These are phyloP conservation scores for Mayetiola destructor DNA, from an alignment of 2,888 invertebrate genomes.

Conservation along the genomic window DNA sequence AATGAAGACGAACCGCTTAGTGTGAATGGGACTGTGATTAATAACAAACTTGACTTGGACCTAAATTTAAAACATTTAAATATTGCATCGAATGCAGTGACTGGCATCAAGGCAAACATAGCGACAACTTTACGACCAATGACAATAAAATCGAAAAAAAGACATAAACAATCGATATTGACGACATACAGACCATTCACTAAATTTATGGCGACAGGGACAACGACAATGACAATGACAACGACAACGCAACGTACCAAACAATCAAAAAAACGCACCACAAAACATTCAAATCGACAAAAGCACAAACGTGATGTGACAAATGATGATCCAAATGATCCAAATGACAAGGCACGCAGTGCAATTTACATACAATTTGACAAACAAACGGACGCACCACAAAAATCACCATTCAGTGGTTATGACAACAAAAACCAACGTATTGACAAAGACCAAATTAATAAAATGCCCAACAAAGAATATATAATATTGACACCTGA, in stretches of 20 bases:
- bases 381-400: background rate
- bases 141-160: slow-evolving; percentile 28
- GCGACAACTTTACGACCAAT: slow-evolving; percentile 15
- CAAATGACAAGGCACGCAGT: background rate
- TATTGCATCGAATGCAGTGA: slow-evolving; percentile 31
- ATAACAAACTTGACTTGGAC: slow-evolving; percentile 46
- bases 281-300: background rate
- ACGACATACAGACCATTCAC: background rate
- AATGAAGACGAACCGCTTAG: slow-evolving; percentile 19
- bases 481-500: slow-evolving; percentile 27
- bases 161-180: slow-evolving; percentile 12
- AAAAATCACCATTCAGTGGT: background rate
- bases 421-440: background rate
- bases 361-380: slow-evolving; percentile 1
- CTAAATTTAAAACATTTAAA: slow-evolving; percentile 28
- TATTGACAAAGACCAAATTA: slow-evolving; percentile 27
- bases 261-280: background rate
- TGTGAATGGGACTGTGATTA: slow-evolving; percentile 32
- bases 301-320: slow-evolving; percentile 6
- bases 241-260: slow-evolving; percentile 7
- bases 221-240: background rate
- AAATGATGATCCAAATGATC: background rate
- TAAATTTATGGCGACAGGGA: too few species aligned
- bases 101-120: slow-evolving; percentile 27
- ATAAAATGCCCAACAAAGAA: slow-evolving; percentile 25